Evolutionary conservation across 2,797 vertebrate genomes (phyloP), one percentile per base, ranked within the genome.

Genomic region (Sebastes baramenuke): DNA sequence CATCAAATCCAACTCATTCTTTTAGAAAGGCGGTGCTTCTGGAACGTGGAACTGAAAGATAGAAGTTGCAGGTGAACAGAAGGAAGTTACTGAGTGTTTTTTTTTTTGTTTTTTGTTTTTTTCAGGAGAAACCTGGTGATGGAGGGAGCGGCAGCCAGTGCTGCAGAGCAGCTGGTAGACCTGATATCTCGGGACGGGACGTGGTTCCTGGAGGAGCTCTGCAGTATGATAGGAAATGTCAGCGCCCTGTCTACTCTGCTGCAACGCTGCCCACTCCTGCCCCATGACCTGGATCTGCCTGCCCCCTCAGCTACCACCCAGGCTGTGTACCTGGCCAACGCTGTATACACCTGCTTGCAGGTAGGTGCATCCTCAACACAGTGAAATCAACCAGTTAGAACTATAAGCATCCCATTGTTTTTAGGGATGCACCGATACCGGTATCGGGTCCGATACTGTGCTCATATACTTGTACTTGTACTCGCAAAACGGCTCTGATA

Each of bases 121-220:
- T 77, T 3, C 68, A 99, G 99, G 86, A 96, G 98, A 5, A 99
- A 99, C 88, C 92, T 99, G 82, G 98, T 98, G 93, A 99, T 99
- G 98, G 99, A 99, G 90, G 97, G 96, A 0, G 99, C 98, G 0
- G 98, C 99, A 0, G 97, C 97, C 2, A 97, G 97, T 58, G 98
- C 98, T 1, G 98, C 98, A 52, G 98, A 99, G 79, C 98, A 99
- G 62, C 95, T 99, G 78, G 96, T 99, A 12, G 99, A 99, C 79
- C 90, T 99, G 87, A 98, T 96, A 0, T 99, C 98, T 2, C 95
- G 99, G 20, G 98, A 99, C 24, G 98, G 99, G 42, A 97, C 97
- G 8, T 99, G 99, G 98, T 99, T 99, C 89, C 87, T 99, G 89
- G 99, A 99, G 86, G 99, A 99, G 94, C 96, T 99, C 2, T 99